A percentile compares a stretch with the other conserved stretches of the same genome.
Conservation (phyloP, 2,888 invertebrate genomes). For the Epinotia bilunana region DNA sequence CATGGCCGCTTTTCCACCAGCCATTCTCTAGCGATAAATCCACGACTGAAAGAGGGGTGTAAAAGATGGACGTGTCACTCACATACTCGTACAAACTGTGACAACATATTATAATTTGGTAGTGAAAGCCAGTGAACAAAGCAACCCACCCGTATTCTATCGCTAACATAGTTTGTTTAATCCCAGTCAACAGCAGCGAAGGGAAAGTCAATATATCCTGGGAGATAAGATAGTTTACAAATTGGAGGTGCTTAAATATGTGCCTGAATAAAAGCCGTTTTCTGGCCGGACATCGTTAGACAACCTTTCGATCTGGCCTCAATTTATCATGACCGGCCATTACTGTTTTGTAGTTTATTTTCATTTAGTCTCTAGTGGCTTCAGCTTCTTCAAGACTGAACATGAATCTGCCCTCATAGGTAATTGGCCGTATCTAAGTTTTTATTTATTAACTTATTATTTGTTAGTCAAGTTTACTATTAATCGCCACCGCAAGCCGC, state of each 20-base stretch:
- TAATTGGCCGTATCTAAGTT: no score
- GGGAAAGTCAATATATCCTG: neutral
- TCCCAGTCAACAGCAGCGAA: neutral
- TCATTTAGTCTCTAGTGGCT: constrained; percentile 12
- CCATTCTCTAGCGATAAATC: neutral
- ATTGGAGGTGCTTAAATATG: constrained; percentile 16
- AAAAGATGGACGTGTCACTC: no score
- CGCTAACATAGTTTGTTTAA: constrained; percentile 5
- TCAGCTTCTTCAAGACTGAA: constrained; percentile 3
- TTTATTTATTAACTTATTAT: no score
- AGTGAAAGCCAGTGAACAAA: neutral
- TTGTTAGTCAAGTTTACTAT: no score
- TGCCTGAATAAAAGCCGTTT: constrained; percentile 9
- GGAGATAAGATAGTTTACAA: constrained; percentile 11
- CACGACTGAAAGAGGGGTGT: neutral
- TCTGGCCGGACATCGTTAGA: constrained; percentile 5
- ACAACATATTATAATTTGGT: no score
- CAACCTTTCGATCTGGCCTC: constrained; percentile 7
- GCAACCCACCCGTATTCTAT: neutral
- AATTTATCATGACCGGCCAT: constrained; percentile 17
- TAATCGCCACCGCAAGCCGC: no score
- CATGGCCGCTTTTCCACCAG: no score
- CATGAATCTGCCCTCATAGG: neutral
- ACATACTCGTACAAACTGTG: no score
- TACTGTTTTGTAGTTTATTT: constrained; percentile 13